Conservation (phyloP, 2,888 invertebrate species). For the Heliconius erato region DNA sequence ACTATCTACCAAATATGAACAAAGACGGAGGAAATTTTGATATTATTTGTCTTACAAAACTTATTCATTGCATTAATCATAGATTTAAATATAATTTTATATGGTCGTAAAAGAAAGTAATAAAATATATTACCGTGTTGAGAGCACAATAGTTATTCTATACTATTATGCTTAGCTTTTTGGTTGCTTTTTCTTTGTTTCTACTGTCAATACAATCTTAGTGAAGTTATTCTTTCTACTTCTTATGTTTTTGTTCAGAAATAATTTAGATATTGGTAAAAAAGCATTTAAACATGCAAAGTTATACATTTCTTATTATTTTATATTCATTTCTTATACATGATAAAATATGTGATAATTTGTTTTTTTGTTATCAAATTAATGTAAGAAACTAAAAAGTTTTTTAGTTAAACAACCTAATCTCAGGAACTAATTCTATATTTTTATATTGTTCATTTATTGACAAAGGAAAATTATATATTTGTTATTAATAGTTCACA, state of each 20-base stretch:
- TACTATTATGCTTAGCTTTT: not conserved
- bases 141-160: not conserved
- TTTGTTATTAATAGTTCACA: conserved; percentile 1
- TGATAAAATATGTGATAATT: too few species aligned
- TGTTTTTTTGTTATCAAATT: too few species aligned
- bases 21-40: not conserved
- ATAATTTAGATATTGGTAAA: not conserved
- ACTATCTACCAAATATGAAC: not conserved
- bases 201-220: not conserved
- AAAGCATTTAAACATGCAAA: not conserved
- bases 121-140: not conserved
- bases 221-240: not conserved
- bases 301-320: not conserved
- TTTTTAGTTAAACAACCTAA: too few species aligned
- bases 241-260: not conserved
- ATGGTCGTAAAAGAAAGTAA: conserved; percentile 7
- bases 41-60: too few species aligned
- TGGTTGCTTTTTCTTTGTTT: not conserved
- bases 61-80: not conserved
- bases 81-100: not conserved
- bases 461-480: not conserved
- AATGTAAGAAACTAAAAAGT: too few species aligned
- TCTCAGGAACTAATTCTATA: too few species aligned
- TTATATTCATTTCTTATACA: too few species aligned
- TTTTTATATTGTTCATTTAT: too few species aligned